These are phyloP conservation scores for Frankliniella intonsa DNA, from an alignment of 2,888 invertebrate genomes.

Conservation along the genomic window DNA sequence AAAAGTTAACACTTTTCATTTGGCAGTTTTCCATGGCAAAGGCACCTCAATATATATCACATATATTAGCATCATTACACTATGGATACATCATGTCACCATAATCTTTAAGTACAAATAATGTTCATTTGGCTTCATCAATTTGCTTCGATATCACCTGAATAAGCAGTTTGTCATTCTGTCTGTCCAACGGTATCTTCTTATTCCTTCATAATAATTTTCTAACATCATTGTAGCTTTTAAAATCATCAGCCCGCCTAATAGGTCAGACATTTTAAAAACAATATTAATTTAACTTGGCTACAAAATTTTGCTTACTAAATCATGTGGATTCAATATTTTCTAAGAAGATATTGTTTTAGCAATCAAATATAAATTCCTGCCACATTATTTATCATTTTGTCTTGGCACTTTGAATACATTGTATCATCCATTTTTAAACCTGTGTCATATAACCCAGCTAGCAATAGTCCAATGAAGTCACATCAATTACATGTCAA, in stretches of 20 bases:
- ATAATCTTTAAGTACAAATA: background rate
- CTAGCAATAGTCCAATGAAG: background rate
- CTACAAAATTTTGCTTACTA: background rate
- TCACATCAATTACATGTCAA: background rate
- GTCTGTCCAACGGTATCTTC: background rate
- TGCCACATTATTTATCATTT: background rate
- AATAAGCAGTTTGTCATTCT: background rate
- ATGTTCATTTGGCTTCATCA: constrained; percentile 16
- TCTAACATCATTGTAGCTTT: too few species aligned
- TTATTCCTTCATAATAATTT: too few species aligned
- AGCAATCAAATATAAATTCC: background rate
- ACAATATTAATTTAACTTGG: background rate
- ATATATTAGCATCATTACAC: background rate
- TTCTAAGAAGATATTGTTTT: background rate
- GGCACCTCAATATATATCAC: background rate
- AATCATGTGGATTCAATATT: background rate
- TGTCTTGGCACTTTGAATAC: background rate
- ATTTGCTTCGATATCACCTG: background rate
- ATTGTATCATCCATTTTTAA: background rate
- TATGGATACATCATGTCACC: background rate
- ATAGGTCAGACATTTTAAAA: background rate
- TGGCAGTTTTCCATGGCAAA: background rate
- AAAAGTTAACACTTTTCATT: background rate
- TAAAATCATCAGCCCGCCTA: too few species aligned
- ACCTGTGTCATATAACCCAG: background rate